Evolutionary conservation across 1,140 invertebrate genomes (phyloP).

Genomic region (Drosophila miranda): DNA sequence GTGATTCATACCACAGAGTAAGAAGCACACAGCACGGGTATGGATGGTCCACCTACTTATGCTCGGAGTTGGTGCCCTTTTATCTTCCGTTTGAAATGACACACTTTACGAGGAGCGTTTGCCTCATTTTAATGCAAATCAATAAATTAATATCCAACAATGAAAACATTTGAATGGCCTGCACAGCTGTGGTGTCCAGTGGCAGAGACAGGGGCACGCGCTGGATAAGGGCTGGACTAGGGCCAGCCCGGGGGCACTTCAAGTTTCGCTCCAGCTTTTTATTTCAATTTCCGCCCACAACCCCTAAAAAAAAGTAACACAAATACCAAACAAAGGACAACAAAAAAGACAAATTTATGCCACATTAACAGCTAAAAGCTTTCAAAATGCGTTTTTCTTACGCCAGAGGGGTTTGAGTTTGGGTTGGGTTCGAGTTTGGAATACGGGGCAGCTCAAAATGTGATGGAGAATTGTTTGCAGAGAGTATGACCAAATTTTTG

Average conservation of each 20-base stretch:
- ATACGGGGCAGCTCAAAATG: conserved; percentile 20
- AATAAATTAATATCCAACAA: conserved; percentile 63
- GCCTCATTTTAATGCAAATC: conserved; percentile 56
- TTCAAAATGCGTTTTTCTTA: conserved; percentile 76
- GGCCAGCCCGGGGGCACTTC: conserved; percentile 54
- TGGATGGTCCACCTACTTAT: not conserved
- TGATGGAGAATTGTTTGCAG: conserved; percentile 32
- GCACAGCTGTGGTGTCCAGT: conserved; percentile 45
- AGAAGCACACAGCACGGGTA: not conserved
- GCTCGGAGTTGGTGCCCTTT: conserved; percentile 4
- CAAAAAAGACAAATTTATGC: conserved; percentile 79
- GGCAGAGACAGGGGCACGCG: not conserved
- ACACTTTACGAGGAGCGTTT: conserved; percentile 43
- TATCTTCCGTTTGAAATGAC: conserved; percentile 36
- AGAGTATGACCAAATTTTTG: conserved; percentile 60
- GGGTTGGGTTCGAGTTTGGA: conserved; percentile 2
- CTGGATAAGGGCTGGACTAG: conserved; percentile 39
- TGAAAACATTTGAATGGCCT: conserved; percentile 43
- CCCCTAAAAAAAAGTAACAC: conserved; percentile 9
- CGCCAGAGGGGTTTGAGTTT: conserved; percentile 41
- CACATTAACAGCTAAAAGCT: conserved; percentile 80
- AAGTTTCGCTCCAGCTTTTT: conserved; percentile 66
- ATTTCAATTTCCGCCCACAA: conserved; percentile 77
- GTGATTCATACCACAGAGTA: not conserved
- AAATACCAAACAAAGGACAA: conserved; percentile 31